A percentile compares a stretch with the other conserved stretches of the same genome.
phyloP scores from a whole-genome alignment of 2,888 invertebrate genomes.

The Pyrrhia umbra region DNA sequence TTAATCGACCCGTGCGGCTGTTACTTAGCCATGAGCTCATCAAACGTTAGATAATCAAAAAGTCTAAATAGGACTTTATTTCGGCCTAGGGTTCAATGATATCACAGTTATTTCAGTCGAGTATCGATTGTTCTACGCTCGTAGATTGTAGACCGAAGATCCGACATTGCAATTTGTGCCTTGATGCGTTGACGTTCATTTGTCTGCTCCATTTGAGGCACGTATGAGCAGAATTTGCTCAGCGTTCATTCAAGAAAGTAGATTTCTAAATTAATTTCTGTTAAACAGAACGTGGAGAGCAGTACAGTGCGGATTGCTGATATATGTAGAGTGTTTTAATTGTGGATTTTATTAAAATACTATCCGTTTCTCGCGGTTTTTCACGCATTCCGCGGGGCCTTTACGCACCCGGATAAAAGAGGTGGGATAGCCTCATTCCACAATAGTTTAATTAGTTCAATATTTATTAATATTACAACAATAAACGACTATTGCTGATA shows the following conservation, averaged over 20 bases:
- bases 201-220: slow-evolving; percentile 17
- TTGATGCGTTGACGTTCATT: slow-evolving; percentile 25
- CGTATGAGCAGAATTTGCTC: slow-evolving; percentile 5
- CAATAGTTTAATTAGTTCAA: no score
- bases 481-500: no score
- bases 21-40: neutral
- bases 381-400: no score
- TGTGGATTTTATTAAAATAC: no score
- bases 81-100: neutral
- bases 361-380: no score
- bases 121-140: neutral
- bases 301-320: neutral
- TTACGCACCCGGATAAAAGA: no score
- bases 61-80: neutral
- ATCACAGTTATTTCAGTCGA: slow-evolving; percentile 8
- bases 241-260: slow-evolving; percentile 2
- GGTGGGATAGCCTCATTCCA: no score
- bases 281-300: neutral
- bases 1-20: no score
- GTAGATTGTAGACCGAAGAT: neutral
- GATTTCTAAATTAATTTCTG: neutral
- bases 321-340: neutral
- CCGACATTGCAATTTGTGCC: slow-evolving; percentile 3
- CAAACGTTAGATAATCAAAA: neutral
- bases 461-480: no score